Conservation (phyloP, 2,888 invertebrate species). For the Epistrophe grossulariae region DNA sequence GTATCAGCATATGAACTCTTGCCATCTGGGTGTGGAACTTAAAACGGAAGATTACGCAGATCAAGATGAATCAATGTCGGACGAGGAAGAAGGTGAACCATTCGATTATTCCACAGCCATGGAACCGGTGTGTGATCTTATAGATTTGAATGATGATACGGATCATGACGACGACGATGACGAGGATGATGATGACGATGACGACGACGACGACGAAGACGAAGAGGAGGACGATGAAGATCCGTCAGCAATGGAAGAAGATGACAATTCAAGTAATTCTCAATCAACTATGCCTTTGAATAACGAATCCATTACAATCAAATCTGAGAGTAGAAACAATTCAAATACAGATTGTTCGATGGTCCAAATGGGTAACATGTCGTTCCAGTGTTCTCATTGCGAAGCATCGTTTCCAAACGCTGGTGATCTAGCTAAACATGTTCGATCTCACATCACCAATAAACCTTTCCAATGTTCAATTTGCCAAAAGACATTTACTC, state of each 20-base stretch:
- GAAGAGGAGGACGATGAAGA: conserved; percentile 74
- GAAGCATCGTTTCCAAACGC: conserved; percentile 83
- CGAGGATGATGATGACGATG: conserved; percentile 74
- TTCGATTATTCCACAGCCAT: conserved; percentile 82
- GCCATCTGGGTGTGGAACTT: conserved; percentile 79
- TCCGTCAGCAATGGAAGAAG: conserved; percentile 53
- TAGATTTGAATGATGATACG: conserved; percentile 73
- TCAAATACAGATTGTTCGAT: conserved; percentile 16
- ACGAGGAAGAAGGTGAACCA: conserved; percentile 77
- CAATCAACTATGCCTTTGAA: conserved; percentile 37
- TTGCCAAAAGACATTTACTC: conserved; percentile 83
- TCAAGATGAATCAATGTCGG: conserved; percentile 75
- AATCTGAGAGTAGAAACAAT: conserved; percentile 78
- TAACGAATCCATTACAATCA: conserved; percentile 43
- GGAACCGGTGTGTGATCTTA: conserved; percentile 82
- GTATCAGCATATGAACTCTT: conserved; percentile 82
- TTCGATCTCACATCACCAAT: conserved; percentile 83
- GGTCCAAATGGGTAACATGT: conserved; percentile 49
- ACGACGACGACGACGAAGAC: conserved; percentile 76
- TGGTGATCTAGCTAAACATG: conserved; percentile 84
- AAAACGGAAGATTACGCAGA: conserved; percentile 47
- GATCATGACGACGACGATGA: conserved; percentile 76
- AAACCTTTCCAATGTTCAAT: conserved; percentile 84
- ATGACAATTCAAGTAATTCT: conserved; percentile 60
- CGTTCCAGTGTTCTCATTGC: conserved; percentile 83